A percentile compares a stretch with the other conserved stretches of the same genome.
Evolutionary conservation across 1,140 invertebrate genomes (phyloP).

Genomic region (Laupala kohalensis): DNA sequence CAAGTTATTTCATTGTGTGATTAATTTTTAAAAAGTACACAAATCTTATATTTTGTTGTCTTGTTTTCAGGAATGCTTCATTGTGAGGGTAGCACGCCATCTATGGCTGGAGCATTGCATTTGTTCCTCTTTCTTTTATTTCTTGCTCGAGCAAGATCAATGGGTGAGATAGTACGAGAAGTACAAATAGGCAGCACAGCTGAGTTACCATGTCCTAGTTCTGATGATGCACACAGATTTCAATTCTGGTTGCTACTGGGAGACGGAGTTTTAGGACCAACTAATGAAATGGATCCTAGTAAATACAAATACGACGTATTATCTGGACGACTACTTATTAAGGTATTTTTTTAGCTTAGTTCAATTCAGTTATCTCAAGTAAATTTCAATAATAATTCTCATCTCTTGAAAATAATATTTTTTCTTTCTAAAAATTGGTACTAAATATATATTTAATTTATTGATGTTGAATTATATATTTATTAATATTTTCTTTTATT

Average conservation of each 20-base stretch:
- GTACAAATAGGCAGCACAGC: constrained; percentile 41
- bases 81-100: too few species aligned
- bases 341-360: too few species aligned
- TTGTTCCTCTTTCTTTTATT: background rate
- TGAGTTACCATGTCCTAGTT: constrained; percentile 45
- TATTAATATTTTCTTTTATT: background rate
- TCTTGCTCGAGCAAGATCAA: too few species aligned
- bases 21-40: too few species aligned
- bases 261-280: constrained; percentile 42
- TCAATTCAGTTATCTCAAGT: constrained; percentile 1
- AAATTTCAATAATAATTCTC: background rate
- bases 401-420: background rate
- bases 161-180: constrained; percentile 28
- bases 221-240: constrained; percentile 48
- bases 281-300: constrained; percentile 38
- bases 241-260: constrained; percentile 50
- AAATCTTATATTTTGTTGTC: too few species aligned
- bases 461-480: background rate
- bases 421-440: background rate
- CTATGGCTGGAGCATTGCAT: too few species aligned
- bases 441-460: too few species aligned
- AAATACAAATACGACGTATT: constrained; percentile 58
- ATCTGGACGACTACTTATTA: constrained; percentile 46
- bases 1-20: too few species aligned
- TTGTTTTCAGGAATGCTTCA: too few species aligned